Evolutionary conservation across 2,888 invertebrate species (phyloP).

Genomic region (Drosophila sordidapex): DNA sequence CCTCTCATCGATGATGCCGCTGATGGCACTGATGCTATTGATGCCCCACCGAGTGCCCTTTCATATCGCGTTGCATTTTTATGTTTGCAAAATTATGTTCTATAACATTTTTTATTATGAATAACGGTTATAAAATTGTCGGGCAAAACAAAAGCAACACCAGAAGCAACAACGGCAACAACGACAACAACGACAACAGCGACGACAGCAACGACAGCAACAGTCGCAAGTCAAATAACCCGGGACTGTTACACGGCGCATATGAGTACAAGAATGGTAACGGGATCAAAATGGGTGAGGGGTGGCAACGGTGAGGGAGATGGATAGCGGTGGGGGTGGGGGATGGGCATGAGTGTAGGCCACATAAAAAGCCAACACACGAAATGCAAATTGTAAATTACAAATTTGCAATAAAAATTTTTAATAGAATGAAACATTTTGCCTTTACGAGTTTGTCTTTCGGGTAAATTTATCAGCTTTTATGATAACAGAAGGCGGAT

Average conservation of each 20-base stretch:
- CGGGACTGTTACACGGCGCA: constrained; percentile 33
- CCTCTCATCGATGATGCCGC: constrained; percentile 13
- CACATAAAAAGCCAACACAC: constrained; percentile 74
- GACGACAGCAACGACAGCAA: constrained; percentile 36
- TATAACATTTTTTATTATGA: constrained; percentile 81
- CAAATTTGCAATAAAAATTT: constrained; percentile 84
- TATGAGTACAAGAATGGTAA: constrained; percentile 27
- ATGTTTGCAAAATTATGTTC: constrained; percentile 82
- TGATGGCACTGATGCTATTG: constrained; percentile 8
- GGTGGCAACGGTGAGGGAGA: neutral
- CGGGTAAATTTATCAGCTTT: constrained; percentile 77
- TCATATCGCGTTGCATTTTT: constrained; percentile 76
- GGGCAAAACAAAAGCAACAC: constrained; percentile 60
- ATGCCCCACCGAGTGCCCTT: constrained; percentile 21
- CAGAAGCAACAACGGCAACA: constrained; percentile 10
- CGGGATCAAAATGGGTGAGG: neutral
- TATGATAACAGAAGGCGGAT: constrained; percentile 64
- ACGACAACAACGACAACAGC: neutral
- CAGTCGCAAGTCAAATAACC: constrained; percentile 72
- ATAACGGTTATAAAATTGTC: constrained; percentile 78
- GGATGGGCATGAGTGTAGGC: constrained; percentile 15
- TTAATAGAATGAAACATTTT: constrained; percentile 83
- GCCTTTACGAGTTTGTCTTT: constrained; percentile 81
- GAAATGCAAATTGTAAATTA: constrained; percentile 84
- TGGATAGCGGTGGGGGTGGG: neutral